A percentile compares a stretch with the other conserved stretches of the same genome.
Conservation (phyloP, 1,140 invertebrate species). For the Luehdorfia chinensis region DNA sequence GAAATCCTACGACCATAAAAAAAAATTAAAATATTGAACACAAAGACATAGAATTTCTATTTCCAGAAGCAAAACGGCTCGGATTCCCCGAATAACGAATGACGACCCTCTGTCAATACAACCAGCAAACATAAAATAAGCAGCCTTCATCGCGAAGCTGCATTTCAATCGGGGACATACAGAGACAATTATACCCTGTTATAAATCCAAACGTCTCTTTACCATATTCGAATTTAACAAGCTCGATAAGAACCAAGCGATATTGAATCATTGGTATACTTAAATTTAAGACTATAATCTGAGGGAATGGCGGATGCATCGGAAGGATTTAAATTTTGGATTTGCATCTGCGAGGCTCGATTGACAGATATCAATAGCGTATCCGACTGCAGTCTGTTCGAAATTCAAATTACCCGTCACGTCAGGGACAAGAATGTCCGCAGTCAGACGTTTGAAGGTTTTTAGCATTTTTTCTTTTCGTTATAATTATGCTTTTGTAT, state of each 20-base stretch:
- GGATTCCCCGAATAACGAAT: background rate
- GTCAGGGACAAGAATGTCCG: constrained; percentile 7
- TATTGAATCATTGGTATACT: background rate
- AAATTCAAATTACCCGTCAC: constrained; percentile 23
- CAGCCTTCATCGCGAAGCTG: constrained; percentile 29
- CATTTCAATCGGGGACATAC: constrained; percentile 42
- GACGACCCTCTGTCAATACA: background rate
- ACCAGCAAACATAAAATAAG: constrained; percentile 30
- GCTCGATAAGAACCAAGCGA: background rate
- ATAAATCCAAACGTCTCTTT: constrained; percentile 48
- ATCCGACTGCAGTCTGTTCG: constrained; percentile 20
- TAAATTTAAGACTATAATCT: background rate
- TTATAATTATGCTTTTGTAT: too few relatives aligned
- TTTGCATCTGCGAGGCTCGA: constrained; percentile 38
- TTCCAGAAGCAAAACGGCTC: background rate
- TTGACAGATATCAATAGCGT: constrained; percentile 48
- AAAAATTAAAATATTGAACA: constrained; percentile 14
- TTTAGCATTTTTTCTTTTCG: background rate
- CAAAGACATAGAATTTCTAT: background rate
- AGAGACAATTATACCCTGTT: constrained; percentile 44
- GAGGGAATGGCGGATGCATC: constrained; percentile 1
- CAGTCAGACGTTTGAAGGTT: background rate
- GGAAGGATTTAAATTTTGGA: constrained; percentile 23
- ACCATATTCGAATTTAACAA: constrained; percentile 43
- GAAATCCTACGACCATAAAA: too few relatives aligned